phyloP scores from a whole-genome alignment of 2,797 vertebrate genomes.

The Ctenopoma kingsleyae region DNA sequence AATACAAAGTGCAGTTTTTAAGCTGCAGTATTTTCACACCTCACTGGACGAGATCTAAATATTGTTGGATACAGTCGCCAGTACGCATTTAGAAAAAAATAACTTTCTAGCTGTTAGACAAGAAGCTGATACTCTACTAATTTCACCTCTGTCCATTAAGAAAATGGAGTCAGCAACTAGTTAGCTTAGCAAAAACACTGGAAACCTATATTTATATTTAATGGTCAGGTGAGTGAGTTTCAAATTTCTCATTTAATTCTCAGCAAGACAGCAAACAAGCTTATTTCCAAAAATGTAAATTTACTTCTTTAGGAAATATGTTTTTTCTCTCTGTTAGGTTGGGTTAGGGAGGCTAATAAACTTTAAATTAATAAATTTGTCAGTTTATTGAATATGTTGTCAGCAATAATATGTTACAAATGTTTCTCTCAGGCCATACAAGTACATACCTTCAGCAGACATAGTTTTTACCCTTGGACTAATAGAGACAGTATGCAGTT shows the following conservation, averaged over 20 bases:
- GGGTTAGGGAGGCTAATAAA: too few relatives aligned
- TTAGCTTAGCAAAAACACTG: conserved; percentile 5
- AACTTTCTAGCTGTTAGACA: conserved; percentile 6
- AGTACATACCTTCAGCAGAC: conserved; percentile 39
- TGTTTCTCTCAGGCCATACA: conserved; percentile 33
- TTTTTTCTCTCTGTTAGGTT: too few relatives aligned
- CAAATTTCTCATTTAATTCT: background rate
- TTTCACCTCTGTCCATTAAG: background rate
- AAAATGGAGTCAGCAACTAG: background rate
- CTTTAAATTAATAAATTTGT: background rate
- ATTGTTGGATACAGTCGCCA: conserved; percentile 13
- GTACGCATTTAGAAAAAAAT: background rate
- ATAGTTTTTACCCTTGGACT: conserved; percentile 55
- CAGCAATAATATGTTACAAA: conserved; percentile 29
- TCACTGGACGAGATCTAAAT: conserved; percentile 40
- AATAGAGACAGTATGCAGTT: conserved; percentile 77
- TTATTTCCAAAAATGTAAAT: background rate
- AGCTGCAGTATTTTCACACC: conserved; percentile 50
- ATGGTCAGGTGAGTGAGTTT: background rate
- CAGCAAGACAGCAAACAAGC: background rate
- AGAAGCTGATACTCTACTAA: background rate
- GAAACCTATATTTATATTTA: background rate
- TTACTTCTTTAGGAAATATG: too few relatives aligned
- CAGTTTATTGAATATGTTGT: conserved; percentile 6
- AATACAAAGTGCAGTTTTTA: conserved; percentile 39